A percentile compares a stretch with the other conserved stretches of the same genome.
Evolutionary conservation across 2,113 vertebrate species (phyloP).

Genomic region (Anthoscopus minutus): DNA sequence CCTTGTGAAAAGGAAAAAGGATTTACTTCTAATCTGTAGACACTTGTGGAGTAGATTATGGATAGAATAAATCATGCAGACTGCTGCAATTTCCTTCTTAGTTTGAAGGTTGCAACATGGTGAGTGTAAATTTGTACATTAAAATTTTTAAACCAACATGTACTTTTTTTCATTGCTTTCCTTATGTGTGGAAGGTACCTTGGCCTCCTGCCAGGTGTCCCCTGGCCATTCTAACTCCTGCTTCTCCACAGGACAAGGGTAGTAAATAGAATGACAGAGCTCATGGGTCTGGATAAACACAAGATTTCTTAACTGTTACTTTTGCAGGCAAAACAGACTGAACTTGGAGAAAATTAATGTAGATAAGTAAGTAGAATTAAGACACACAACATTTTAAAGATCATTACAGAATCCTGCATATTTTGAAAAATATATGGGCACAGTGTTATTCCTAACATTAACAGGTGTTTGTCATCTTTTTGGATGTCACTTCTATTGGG

Average conservation of each 20-base stretch:
- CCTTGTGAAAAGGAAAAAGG: background rate
- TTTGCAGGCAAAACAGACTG: background rate
- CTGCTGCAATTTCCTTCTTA: background rate
- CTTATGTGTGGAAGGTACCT: background rate
- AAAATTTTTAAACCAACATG: slow-evolving; percentile 26
- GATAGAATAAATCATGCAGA: background rate
- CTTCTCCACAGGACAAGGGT: background rate
- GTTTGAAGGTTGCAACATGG: background rate
- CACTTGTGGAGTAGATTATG: background rate
- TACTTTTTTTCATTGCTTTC: background rate
- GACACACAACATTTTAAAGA: background rate
- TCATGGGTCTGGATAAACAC: background rate
- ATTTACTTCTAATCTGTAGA: background rate
- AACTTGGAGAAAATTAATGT: background rate
- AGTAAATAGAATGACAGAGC: background rate
- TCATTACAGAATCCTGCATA: background rate
- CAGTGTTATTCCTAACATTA: background rate
- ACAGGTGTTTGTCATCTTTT: background rate
- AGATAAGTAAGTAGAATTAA: background rate
- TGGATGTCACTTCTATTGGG: background rate
- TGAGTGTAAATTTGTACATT: slow-evolving; percentile 32
- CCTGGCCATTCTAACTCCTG: background rate
- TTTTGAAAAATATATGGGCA: background rate
- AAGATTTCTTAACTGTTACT: background rate
- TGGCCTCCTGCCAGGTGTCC: background rate